A percentile compares a stretch with the other conserved stretches of the same genome.
Conservation (phyloP, 2,888 invertebrate genomes). For the Callyntrura sp. region DNA sequence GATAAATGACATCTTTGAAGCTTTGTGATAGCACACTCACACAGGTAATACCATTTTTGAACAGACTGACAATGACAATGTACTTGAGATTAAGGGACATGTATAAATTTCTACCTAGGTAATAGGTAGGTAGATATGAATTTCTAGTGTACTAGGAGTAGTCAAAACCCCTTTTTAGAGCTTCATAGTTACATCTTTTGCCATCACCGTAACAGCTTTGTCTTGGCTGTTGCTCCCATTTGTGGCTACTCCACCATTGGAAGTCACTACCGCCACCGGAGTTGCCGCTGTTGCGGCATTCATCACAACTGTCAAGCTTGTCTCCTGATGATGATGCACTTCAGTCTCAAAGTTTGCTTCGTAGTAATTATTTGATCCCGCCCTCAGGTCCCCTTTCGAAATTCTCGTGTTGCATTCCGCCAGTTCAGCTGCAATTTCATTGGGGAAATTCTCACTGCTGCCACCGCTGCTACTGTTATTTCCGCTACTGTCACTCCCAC, state of each 20-base stretch:
- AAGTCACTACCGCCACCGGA: conserved; percentile 2
- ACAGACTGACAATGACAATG: no score
- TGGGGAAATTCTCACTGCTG: conserved; percentile 3
- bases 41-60: no score
- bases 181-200: no score
- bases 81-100: no score
- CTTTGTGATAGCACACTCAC: no score
- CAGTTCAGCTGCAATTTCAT: conserved; percentile 10
- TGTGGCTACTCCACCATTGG: conserved; percentile 9
- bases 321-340: conserved; percentile 34
- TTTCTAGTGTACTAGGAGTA: no score
- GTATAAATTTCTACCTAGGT: no score
- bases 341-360: conserved; percentile 45
- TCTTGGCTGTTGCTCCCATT: no score
- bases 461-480: conserved; percentile 13
- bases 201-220: no score
- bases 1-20: no score
- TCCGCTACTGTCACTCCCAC: conserved; percentile 15
- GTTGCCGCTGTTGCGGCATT: background rate
- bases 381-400: conserved; percentile 40
- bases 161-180: no score
- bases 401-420: conserved; percentile 8
- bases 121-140: no score
- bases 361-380: conserved; percentile 37
- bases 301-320: conserved; percentile 50